A percentile compares a stretch with the other conserved stretches of the same genome.
Evolutionary conservation across 2,888 invertebrate species (phyloP).

Genomic region (Chesias legatella): DNA sequence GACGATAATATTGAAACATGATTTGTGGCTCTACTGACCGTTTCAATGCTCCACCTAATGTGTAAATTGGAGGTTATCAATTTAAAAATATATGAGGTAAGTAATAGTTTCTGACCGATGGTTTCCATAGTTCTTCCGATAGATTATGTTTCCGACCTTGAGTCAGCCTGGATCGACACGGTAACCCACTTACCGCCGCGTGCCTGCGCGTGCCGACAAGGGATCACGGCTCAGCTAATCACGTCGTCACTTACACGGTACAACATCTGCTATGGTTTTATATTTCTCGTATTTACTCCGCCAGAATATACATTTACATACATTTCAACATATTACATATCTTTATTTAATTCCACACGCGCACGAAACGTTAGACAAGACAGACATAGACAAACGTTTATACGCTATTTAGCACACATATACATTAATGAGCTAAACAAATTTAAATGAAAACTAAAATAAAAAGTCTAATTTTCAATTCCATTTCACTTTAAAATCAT

Average conservation of each 20-base stretch:
- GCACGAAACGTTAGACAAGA: not conserved
- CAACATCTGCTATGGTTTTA: constrained; percentile 48
- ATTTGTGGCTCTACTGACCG: constrained; percentile 38
- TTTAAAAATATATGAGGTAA: constrained; percentile 29
- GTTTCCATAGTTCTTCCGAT: too few relatives aligned
- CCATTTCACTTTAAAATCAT: constrained; percentile 30
- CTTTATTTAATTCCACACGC: constrained; percentile 3
- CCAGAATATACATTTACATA: too few relatives aligned
- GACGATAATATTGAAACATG: constrained; percentile 63
- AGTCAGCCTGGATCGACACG: constrained; percentile 52
- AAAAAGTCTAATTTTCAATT: constrained; percentile 21
- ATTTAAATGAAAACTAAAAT: constrained; percentile 7
- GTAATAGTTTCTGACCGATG: constrained; percentile 42
- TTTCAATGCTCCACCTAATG: too few relatives aligned
- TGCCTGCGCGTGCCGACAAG: constrained; percentile 58
- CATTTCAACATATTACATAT: constrained; percentile 4
- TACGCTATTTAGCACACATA: too few relatives aligned
- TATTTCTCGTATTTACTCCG: constrained; percentile 4
- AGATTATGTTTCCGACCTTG: constrained; percentile 63
- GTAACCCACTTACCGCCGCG: constrained; percentile 66
- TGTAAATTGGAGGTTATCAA: not conserved
- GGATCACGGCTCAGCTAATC: constrained; percentile 57
- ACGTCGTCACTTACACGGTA: constrained; percentile 45
- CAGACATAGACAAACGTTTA: too few relatives aligned
- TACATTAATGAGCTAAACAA: constrained; percentile 5